phyloP scores from a whole-genome alignment of 2,888 invertebrate species.

The Alsophila aescularia region DNA sequence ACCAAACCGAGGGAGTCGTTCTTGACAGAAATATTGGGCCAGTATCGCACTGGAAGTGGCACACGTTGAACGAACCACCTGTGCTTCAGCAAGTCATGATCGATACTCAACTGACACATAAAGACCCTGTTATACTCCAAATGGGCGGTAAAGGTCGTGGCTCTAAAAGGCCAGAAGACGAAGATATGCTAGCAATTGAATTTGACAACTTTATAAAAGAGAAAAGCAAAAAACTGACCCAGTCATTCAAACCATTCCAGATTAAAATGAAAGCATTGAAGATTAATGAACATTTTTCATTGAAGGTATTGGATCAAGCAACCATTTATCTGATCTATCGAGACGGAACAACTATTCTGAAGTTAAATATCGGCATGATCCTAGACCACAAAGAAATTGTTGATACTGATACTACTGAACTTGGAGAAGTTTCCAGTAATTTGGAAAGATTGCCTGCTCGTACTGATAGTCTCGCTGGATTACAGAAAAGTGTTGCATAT shows the following conservation, averaged over 20 bases:
- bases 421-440: conserved; percentile 59
- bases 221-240: conserved; percentile 67
- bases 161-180: conserved; percentile 54
- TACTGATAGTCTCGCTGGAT: conserved; percentile 65
- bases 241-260: conserved; percentile 74
- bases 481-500: conserved; percentile 62
- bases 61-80: conserved; percentile 75
- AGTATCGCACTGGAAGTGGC: conserved; percentile 78
- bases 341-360: conserved; percentile 69
- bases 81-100: conserved; percentile 78
- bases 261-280: conserved; percentile 78
- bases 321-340: conserved; percentile 69
- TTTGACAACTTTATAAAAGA: conserved; percentile 76
- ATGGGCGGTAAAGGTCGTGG: conserved; percentile 48
- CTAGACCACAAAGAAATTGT: conserved; percentile 80
- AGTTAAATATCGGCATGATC: conserved; percentile 77
- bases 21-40: conserved; percentile 72
- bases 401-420: conserved; percentile 69
- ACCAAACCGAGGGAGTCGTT: conserved; percentile 77
- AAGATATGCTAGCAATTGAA: conserved; percentile 76
- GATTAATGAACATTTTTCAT: conserved; percentile 74
- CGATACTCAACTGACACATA: conserved; percentile 69
- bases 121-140: conserved; percentile 67
- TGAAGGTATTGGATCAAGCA: conserved; percentile 73
- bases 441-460: conserved; percentile 58